Conservation (phyloP, 2,888 invertebrate genomes). For the Agonopterix heracliana region DNA sequence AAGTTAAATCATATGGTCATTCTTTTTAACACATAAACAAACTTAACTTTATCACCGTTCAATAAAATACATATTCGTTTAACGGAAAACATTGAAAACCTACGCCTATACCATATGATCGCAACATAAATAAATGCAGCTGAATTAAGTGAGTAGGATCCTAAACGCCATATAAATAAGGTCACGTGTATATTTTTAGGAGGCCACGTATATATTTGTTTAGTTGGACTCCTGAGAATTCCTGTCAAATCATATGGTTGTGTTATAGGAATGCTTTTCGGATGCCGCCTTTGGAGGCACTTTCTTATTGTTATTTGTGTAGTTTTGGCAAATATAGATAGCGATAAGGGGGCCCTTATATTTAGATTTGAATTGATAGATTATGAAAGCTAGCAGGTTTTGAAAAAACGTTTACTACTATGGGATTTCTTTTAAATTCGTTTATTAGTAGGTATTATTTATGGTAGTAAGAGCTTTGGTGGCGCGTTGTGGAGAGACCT, state of each 20-base stretch:
- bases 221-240: slow-evolving; percentile 19
- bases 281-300: slow-evolving; percentile 9
- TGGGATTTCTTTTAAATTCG: no score
- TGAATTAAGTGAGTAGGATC: neutral
- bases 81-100: neutral
- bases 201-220: neutral
- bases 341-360: no score
- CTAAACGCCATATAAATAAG: neutral
- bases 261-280: slow-evolving; percentile 21
- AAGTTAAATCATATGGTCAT: slow-evolving; percentile 57
- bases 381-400: no score
- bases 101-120: slow-evolving; percentile 6
- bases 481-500: no score
- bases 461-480: no score
- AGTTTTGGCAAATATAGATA: no score
- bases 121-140: neutral
- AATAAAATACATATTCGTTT: slow-evolving; percentile 7
- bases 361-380: no score
- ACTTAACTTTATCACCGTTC: neutral
- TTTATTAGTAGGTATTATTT: no score
- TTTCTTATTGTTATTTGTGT: neutral
- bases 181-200: neutral
- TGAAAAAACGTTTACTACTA: no score
- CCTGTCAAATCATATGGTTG: slow-evolving; percentile 30
- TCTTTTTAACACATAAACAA: slow-evolving; percentile 13